phyloP scores from a whole-genome alignment of 2,888 invertebrate species.

The Molanna angustata region DNA sequence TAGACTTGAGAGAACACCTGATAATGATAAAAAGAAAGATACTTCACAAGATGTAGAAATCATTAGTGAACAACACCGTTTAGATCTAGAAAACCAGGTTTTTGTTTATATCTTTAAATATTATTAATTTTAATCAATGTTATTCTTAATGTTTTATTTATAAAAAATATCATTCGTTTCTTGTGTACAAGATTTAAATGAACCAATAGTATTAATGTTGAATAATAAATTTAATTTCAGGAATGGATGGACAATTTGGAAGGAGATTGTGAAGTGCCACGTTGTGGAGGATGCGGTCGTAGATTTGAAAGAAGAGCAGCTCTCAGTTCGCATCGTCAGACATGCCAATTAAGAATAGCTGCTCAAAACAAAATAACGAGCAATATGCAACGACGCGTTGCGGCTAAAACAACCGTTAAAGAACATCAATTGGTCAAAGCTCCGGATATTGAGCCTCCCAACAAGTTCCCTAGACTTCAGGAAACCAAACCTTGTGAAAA shows the following conservation, averaged over 20 bases:
- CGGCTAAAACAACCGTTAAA: constrained; percentile 33
- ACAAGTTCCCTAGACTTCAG: constrained; percentile 23
- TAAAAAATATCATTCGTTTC: too few species aligned
- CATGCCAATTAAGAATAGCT: constrained; percentile 58
- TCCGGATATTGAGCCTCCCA: constrained; percentile 11
- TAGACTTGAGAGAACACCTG: constrained; percentile 57
- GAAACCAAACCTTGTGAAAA: constrained; percentile 31
- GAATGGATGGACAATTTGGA: constrained; percentile 67
- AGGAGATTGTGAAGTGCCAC: constrained; percentile 57
- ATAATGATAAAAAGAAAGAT: constrained; percentile 39
- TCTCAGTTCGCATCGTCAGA: constrained; percentile 66
- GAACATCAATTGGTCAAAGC: constrained; percentile 23
- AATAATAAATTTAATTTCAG: too few species aligned
- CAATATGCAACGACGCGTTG: constrained; percentile 35
- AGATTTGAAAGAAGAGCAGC: constrained; percentile 72
- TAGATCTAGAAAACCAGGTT: constrained; percentile 60
- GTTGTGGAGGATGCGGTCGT: constrained; percentile 67
- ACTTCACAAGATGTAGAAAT: constrained; percentile 38
- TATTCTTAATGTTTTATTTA: too few species aligned
- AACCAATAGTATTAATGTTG: too few species aligned
- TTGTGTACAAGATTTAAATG: too few species aligned
- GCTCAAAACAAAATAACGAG: constrained; percentile 43
- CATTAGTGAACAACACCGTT: constrained; percentile 49
- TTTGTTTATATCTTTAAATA: not conserved
- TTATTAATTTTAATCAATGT: not conserved